A percentile compares a stretch with the other conserved stretches of the same genome.
These are phyloP conservation scores for Gymnocypris eckloni DNA, from an alignment of 2,797 vertebrate species.

Conservation along the genomic window DNA sequence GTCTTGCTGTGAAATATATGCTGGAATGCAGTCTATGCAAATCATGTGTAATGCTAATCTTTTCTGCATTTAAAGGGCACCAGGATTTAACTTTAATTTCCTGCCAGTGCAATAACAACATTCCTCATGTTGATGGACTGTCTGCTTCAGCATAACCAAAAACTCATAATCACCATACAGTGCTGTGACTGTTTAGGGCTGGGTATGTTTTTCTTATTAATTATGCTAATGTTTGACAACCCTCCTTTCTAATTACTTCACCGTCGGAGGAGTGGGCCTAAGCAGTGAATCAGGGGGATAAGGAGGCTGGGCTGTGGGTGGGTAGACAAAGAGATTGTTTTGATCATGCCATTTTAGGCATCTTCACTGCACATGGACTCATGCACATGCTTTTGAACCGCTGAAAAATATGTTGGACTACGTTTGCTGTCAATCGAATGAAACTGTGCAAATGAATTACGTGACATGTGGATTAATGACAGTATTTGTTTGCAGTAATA, in stretches of 20 bases:
- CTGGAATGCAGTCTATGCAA: slow-evolving; percentile 44
- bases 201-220: slow-evolving; percentile 43
- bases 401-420: slow-evolving; percentile 5
- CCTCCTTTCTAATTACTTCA: slow-evolving; percentile 47
- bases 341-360: slow-evolving; percentile 26
- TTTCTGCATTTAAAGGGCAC: slow-evolving; percentile 62
- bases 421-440: neutral
- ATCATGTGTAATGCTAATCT: slow-evolving; percentile 54
- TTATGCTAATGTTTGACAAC: slow-evolving; percentile 47
- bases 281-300: slow-evolving; percentile 11
- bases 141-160: slow-evolving; percentile 38
- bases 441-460: neutral
- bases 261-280: slow-evolving; percentile 19
- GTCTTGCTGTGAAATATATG: slow-evolving; percentile 38
- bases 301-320: slow-evolving; percentile 26
- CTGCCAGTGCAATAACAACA: slow-evolving; percentile 51
- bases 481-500: slow-evolving; percentile 4
- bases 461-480: neutral
- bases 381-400: neutral
- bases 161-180: slow-evolving; percentile 50
- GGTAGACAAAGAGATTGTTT: slow-evolving; percentile 16
- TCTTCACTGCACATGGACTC: neutral
- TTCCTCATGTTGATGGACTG: slow-evolving; percentile 56
- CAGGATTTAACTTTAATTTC: slow-evolving; percentile 65
- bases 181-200: slow-evolving; percentile 32